A percentile compares a stretch with the other conserved stretches of the same genome.
Conservation (phyloP, 2,888 invertebrate genomes). For the Melipona beecheii region DNA sequence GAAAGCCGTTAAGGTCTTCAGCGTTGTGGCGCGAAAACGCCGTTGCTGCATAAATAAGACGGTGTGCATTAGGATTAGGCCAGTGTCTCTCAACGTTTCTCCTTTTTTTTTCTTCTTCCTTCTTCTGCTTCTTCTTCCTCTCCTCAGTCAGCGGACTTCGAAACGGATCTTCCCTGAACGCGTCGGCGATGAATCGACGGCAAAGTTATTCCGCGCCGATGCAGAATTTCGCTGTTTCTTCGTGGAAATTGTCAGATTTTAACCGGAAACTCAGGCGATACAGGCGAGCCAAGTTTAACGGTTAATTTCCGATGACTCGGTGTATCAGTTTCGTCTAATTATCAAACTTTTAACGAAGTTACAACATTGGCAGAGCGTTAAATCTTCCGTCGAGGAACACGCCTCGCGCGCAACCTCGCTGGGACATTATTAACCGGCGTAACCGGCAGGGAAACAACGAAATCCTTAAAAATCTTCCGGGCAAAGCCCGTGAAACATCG, state of each 20-base stretch:
- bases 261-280: background rate
- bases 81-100: conserved; percentile 71
- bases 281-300: background rate
- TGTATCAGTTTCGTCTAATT: background rate
- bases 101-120: background rate
- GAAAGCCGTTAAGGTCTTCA: conserved; percentile 83
- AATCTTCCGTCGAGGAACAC: background rate
- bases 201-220: background rate
- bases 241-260: background rate
- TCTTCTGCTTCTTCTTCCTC: background rate
- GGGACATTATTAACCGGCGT: background rate
- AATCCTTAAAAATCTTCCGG: conserved; percentile 6
- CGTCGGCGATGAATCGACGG: background rate
- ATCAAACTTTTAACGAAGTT: background rate
- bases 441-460: background rate
- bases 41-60: conserved; percentile 82
- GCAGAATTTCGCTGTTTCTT: background rate
- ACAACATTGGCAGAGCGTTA: background rate
- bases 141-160: no score
- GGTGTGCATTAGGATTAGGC: conserved; percentile 80
- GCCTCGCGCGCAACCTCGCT: background rate
- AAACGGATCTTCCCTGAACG: background rate
- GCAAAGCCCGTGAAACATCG: conserved; percentile 15
- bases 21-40: conserved; percentile 79
- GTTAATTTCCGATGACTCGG: background rate